phyloP scores from a whole-genome alignment of 2,113 vertebrate species.

The Callipepla californica region DNA sequence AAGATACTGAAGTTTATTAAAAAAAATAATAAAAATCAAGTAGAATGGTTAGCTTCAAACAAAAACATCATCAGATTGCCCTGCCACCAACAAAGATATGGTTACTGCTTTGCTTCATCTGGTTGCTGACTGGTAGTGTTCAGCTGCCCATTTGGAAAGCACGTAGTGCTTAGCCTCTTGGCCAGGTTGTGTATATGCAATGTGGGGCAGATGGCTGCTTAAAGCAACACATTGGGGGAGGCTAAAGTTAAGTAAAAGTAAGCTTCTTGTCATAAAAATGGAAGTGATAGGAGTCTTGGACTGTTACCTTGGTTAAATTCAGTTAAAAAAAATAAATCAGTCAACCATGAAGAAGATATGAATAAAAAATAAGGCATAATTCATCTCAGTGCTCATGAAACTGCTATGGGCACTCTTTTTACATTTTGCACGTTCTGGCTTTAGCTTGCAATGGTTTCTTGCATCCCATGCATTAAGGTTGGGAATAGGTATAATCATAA shows the following conservation, averaged over 20 bases:
- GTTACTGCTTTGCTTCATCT: not conserved
- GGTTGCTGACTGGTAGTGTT: not conserved
- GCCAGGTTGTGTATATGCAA: rapidly evolving
- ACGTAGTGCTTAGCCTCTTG: not conserved
- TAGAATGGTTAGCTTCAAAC: not conserved
- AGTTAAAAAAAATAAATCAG: not conserved
- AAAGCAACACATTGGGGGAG: not conserved
- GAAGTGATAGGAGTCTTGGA: not conserved
- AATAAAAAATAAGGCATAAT: not conserved
- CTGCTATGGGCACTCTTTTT: not conserved
- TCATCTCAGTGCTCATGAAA: not conserved
- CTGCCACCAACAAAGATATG: not conserved
- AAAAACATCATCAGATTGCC: not conserved
- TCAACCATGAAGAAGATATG: not conserved
- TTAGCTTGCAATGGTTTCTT: not conserved
- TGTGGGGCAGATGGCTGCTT: not conserved
- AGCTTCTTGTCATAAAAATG: not conserved
- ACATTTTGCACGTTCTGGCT: not conserved
- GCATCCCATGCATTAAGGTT: rapidly evolving
- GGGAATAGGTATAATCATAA: not conserved
- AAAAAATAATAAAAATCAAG: not conserved
- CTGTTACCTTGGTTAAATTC: not conserved
- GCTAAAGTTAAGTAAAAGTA: not conserved
- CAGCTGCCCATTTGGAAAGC: not conserved
- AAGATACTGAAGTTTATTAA: not conserved